Base-by-base conservation (phyloP, 2,113 vertebrate species). In the Falcunculus frontatus region DNA sequence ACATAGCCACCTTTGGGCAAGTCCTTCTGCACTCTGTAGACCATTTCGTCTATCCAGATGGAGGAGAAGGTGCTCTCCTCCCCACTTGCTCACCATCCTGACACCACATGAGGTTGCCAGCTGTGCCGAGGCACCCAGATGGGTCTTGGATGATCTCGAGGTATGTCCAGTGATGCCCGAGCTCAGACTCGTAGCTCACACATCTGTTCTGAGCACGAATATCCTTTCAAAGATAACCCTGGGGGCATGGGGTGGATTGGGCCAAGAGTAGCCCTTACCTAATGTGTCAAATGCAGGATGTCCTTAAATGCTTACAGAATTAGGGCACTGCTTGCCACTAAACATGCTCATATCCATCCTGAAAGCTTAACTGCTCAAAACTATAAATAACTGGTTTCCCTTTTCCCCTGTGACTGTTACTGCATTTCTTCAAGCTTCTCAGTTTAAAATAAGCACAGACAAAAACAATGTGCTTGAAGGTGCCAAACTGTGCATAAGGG, bases 21-120 rank as follows among this genome's bases (percentile, higher is more conserved):
- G 29, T n/a, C 44, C 30, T 65, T 20, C 64, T 74, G 20, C 73
- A 32, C 27, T 12, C 44, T 13, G 1, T 30, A 21, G 70, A 59
- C 30, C 4, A 1, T 49, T 42, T 33, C 81, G 17, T 44, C 37
- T 25, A 4, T 29, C 55, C 68, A 74, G 53, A 73, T 25, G 5
- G 12, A 3, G 27, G 4, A 44, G 75, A 72, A 76, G 32, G 19
- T 68, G 41, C 46, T 62, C n/a, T 76, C 18, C 37, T 73, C n/a
- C 37, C 22, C 50, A 26, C 0, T 0, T 70, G 16, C 32, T 85
- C 4, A 1, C 37, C 0, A 0, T 52, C 42, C 42, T 42, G 32
- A 30, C 35, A 25, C 32, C 30, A 23, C 27, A 33, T 10, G 44
- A 80, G 47, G 56, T 9, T 42, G 8, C 42, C 69, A 90, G 65